Evolutionary conservation across 2,113 vertebrate species (phyloP).

Genomic region (Lycocorax pyrrhopterus): DNA sequence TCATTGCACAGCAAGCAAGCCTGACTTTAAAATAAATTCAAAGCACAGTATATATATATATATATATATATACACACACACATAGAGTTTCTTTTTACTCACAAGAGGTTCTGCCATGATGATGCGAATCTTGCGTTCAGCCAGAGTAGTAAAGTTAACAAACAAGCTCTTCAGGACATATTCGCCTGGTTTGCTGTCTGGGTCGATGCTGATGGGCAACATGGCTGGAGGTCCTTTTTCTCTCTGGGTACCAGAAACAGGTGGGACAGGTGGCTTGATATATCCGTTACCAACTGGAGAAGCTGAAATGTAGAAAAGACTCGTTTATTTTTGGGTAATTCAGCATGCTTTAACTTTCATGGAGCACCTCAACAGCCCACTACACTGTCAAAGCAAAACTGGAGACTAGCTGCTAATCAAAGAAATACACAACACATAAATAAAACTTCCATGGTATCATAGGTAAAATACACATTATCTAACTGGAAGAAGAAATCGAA

Average conservation of each 20-base stretch:
- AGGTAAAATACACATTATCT: background rate
- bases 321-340: background rate
- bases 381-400: background rate
- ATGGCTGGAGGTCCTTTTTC: constrained; percentile 90
- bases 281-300: constrained; percentile 95
- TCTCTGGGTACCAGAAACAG: constrained; percentile 83
- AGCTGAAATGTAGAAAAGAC: constrained; percentile 73
- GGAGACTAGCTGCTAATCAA: background rate
- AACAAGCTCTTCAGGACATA: constrained; percentile 96
- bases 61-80: background rate
- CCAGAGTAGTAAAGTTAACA: constrained; percentile 90
- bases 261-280: constrained; percentile 86
- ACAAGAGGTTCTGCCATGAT: constrained; percentile 98
- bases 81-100: constrained; percentile 59
- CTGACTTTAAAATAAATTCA: background rate
- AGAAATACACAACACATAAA: background rate
- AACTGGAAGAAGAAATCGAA: background rate
- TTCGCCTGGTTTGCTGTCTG: constrained; percentile 95
- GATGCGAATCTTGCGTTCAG: constrained; percentile 93
- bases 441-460: background rate
- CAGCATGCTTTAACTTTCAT: background rate
- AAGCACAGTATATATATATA: background rate
- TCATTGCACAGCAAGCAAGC: background rate
- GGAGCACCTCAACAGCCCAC: background rate
- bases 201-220: constrained; percentile 90